Evolutionary conservation across 2,113 vertebrate species (phyloP), one percentile per base, ranked within the genome.

Genomic region (Trematocara marginatum): DNA sequence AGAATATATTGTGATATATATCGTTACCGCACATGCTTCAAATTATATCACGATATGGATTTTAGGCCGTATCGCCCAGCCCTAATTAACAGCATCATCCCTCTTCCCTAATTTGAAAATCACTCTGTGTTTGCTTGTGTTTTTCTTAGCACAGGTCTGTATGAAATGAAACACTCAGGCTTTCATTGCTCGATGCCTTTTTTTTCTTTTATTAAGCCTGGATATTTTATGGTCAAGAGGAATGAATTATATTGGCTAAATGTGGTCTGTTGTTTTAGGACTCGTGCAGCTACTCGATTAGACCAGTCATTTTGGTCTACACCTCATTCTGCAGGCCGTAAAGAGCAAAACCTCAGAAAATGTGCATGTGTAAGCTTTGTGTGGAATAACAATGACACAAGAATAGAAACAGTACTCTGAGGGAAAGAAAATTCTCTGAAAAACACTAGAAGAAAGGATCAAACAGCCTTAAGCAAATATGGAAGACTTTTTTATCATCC

Each of bases 311-410:
- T 92, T 92, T 89, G 93, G 90, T 93, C 91, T 93, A 87, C 93
- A 90, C 91, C 88, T 93, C 94, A 89, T 94, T 92, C 82, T 92
- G 88, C 93, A 94, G 88, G 85, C 87, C 90, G 82, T 95, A 93
- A 94, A 95, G 92, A 90, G 88, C 34, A 56, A 95, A 94, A 90
- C 93, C 91, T 93, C 94, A 91, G 88, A 92, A 78, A 95, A 95
- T 91, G 87, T 89, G 92, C 91, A 82, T 87, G 89, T 85, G 89
- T 93, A 94, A 93, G 92, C 90, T 87, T 81, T 85, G 84, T 34
- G 34, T 90, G 90, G 86, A 93, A 91, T 92, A 94, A 94, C 93
- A 95, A 90, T 82, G 88, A 92, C 88, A 88, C 80, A 59, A 92
- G 85, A 90, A 91, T 92, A 92, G 90, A 86, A 89, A 54, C 49